Evolutionary conservation across 64 coral and sea anemone species (phyloP).

Genomic region (Exaiptasia diaphana): DNA sequence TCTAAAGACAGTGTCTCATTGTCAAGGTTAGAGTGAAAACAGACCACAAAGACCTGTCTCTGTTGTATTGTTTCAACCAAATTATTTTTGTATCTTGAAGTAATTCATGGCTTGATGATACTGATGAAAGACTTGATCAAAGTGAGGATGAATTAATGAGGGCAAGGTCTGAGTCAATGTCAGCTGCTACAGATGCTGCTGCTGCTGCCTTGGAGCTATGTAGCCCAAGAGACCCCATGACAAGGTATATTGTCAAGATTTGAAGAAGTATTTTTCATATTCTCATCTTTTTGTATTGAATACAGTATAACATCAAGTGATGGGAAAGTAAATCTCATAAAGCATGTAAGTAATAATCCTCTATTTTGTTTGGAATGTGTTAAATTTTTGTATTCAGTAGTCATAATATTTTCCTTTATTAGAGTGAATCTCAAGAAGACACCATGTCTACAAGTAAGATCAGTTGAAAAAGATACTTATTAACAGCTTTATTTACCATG

Average conservation of each 20-base stretch:
- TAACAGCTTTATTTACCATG: neutral
- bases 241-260: conserved; percentile 25
- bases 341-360: neutral
- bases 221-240: conserved; percentile 43
- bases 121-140: conserved; percentile 20
- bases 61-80: neutral
- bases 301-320: neutral
- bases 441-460: conserved; percentile 61
- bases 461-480: neutral
- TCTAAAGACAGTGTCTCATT: conserved; percentile 9
- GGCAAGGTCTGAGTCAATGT: conserved; percentile 8
- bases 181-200: conserved; percentile 63
- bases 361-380: neutral
- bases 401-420: too few species aligned
- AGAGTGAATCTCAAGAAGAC: conserved; percentile 37
- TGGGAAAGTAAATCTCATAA: neutral
- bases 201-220: conserved; percentile 71
- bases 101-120: conserved; percentile 47
- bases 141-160: neutral
- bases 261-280: neutral
- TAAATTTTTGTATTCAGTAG: neutral
- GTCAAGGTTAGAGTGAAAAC: conserved; percentile 40
- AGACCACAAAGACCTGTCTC: neutral
- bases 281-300: neutral
- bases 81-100: neutral